phyloP scores from a whole-genome alignment of 2,888 invertebrate species.

The Leptopilina drosophilae region DNA sequence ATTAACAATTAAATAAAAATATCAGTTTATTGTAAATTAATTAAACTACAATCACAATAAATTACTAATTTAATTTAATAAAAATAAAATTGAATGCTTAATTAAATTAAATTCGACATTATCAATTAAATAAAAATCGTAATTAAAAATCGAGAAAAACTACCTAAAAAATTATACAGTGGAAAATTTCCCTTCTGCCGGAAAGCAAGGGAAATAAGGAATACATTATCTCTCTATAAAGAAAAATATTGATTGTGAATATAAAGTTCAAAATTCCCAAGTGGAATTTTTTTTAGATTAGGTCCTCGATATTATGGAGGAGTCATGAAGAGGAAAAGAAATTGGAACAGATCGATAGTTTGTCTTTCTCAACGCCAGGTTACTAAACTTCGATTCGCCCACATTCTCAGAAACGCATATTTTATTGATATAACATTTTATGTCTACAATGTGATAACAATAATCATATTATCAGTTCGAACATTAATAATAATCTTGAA shows the following conservation, averaged over 20 bases:
- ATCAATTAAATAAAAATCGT: too few species aligned
- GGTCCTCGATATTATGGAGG: not conserved
- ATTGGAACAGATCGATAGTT: constrained; percentile 29
- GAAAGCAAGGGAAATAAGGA: too few species aligned
- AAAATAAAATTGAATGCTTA: too few species aligned
- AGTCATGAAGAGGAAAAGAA: constrained; percentile 22
- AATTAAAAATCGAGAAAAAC: too few species aligned
- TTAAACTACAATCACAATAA: too few species aligned
- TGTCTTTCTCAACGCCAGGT: constrained; percentile 17
- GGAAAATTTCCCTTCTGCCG: too few species aligned
- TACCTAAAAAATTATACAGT: too few species aligned
- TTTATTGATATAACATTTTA: not conserved
- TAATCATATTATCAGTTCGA: not conserved
- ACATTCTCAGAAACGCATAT: not conserved
- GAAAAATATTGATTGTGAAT: not conserved
- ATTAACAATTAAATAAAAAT: too few species aligned
- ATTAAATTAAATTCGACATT: too few species aligned
- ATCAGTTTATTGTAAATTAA: too few species aligned
- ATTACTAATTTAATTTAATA: too few species aligned
- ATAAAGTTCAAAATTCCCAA: not conserved
- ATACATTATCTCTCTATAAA: too few species aligned
- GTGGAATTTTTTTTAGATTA: not conserved
- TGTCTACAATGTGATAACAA: not conserved
- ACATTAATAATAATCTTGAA: not conserved
- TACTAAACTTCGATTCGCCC: constrained; percentile 21